Percentiles rank a stretch among this genome's conserved stretches.
Conservation (phyloP, 2,797 vertebrate genomes). For the Muscicapa striata region DNA sequence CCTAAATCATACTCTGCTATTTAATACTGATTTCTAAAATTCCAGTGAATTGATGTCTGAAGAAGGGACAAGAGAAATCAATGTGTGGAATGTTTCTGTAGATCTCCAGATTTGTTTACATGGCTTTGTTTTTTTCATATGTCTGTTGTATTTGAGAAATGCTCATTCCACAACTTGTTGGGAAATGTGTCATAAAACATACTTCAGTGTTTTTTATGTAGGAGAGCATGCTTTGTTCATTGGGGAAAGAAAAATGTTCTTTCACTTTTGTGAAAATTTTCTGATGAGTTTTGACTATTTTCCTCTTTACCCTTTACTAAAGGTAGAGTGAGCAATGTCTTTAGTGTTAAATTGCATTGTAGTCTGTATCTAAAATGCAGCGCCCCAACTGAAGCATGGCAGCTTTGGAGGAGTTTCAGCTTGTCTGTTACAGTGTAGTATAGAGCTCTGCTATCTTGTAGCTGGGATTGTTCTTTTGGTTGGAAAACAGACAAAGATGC, state of each 20-base stretch:
- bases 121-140: not conserved
- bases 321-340: not conserved
- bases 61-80: not conserved
- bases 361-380: not conserved
- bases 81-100: not conserved
- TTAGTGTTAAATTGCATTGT: not conserved
- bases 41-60: not conserved
- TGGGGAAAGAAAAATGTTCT: not conserved
- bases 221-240: not conserved
- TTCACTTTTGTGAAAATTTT: not conserved
- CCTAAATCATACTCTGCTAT: not conserved
- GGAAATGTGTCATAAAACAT: not conserved
- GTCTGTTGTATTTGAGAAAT: not conserved
- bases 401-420: not conserved
- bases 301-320: not conserved
- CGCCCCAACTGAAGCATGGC: fast-evolving
- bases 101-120: not conserved
- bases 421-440: not conserved
- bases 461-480: not conserved
- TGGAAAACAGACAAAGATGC: not conserved
- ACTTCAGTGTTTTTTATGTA: not conserved
- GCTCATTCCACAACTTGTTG: not conserved
- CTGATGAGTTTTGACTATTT: not conserved
- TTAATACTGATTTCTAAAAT: not conserved
- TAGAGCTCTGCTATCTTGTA: not conserved